Conservation (phyloP, 2,113 vertebrate genomes). For the Ranitomeya variabilis region DNA sequence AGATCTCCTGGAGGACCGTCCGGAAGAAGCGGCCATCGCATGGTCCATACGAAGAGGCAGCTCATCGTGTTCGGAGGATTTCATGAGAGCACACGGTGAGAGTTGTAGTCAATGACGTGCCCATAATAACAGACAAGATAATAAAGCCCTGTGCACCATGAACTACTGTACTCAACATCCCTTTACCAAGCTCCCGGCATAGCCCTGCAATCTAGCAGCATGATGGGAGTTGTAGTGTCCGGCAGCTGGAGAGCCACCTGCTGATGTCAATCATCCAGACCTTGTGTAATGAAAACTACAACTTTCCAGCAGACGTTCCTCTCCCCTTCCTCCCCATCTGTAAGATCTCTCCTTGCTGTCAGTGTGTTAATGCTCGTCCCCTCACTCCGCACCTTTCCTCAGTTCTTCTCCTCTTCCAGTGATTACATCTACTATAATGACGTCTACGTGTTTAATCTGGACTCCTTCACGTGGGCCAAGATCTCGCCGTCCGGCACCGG, state of each 20-base stretch:
- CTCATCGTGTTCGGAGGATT: conserved; percentile 93
- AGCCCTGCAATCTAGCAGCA: background rate
- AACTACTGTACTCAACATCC: background rate
- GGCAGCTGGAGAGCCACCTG: no score
- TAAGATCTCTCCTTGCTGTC: background rate
- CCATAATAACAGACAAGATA: no score
- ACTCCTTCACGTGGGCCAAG: conserved; percentile 85
- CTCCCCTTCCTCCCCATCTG: background rate
- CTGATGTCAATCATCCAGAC: no score
- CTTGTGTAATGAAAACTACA: no score
- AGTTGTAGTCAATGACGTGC: background rate
- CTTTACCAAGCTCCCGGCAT: background rate
- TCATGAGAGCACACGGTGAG: conserved; percentile 88
- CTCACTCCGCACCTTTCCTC: background rate
- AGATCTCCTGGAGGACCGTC: conserved; percentile 89
- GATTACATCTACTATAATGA: conserved; percentile 97
- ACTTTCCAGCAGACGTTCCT: background rate
- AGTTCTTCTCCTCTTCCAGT: conserved; percentile 65
- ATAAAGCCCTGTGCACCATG: no score
- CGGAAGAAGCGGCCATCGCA: conserved; percentile 91
- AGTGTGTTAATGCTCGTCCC: background rate
- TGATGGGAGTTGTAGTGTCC: no score
- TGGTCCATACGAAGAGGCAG: conserved; percentile 88
- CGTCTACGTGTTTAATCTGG: conserved; percentile 85
- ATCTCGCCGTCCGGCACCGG: conserved; percentile 76